These are phyloP conservation scores for Drosophila meridiana DNA, from an alignment of 2,888 invertebrate genomes.

Conservation along the genomic window DNA sequence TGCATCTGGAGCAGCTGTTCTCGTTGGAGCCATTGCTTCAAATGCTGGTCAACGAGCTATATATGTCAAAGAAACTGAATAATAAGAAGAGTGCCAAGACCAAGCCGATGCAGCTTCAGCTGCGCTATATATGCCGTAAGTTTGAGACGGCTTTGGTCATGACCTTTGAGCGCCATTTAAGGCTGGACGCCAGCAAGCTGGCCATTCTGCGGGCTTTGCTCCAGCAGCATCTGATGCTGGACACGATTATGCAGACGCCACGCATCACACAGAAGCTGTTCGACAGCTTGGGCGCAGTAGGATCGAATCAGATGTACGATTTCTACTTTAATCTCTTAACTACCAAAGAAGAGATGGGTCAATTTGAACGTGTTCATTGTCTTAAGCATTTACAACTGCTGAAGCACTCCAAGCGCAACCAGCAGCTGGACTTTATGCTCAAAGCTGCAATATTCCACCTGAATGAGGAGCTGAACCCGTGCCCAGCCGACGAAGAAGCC, in stretches of 20 bases:
- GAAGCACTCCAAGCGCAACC: conserved; percentile 9
- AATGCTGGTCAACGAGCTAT: conserved; percentile 44
- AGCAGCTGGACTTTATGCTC: conserved; percentile 34
- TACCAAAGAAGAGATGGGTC: conserved; percentile 3
- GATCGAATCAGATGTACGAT: conserved; percentile 26
- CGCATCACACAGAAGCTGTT: conserved; percentile 34
- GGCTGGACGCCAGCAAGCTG: conserved; percentile 34
- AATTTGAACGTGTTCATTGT: conserved; percentile 34
- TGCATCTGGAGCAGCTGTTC: conserved; percentile 35
- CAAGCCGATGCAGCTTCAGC: conserved; percentile 17
- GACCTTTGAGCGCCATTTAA: conserved; percentile 25
- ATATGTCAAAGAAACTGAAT: conserved; percentile 7
- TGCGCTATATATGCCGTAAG: conserved; percentile 28
- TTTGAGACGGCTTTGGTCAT: conserved; percentile 47
- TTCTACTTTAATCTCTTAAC: conserved; percentile 27
- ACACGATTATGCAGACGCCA: conserved; percentile 30
- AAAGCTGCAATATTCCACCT: conserved; percentile 38
- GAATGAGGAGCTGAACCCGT: conserved; percentile 38
- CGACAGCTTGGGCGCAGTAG: conserved; percentile 1
- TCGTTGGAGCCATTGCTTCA: conserved; percentile 2
- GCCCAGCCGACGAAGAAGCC: conserved; percentile 32
- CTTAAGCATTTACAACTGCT: conserved; percentile 49
- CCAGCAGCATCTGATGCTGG: conserved; percentile 22
- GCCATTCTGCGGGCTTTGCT: conserved; percentile 32
- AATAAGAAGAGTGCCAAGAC: not conserved